A percentile compares a stretch with the other conserved stretches of the same genome.
Conservation (phyloP, 2,113 vertebrate genomes). For the Acanthochromis polyacanthus region DNA sequence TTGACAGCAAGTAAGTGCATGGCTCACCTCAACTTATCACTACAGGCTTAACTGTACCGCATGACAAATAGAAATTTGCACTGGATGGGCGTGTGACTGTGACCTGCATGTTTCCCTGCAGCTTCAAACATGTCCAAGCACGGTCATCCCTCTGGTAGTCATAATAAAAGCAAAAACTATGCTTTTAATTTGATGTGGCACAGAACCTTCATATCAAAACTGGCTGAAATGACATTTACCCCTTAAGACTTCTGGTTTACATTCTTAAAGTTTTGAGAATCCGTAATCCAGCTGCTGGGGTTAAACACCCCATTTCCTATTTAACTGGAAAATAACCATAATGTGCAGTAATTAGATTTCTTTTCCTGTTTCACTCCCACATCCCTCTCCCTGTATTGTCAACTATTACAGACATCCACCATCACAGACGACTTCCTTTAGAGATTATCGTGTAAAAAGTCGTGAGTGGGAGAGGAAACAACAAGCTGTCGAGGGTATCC, state of each 20-base stretch:
- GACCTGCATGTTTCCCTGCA: neutral
- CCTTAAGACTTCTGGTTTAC: neutral
- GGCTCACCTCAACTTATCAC: constrained; percentile 42
- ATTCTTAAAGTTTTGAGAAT: neutral
- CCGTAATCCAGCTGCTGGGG: neutral
- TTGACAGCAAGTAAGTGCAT: neutral
- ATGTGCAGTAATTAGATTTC: constrained; percentile 29
- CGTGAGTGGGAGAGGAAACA: neutral
- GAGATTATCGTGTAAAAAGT: neutral
- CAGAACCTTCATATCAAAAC: neutral
- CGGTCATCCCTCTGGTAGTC: constrained; percentile 9
- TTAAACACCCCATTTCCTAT: constrained; percentile 3
- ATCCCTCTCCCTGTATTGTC: neutral
- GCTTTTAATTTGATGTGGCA: neutral
- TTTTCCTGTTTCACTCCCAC: constrained; percentile 55
- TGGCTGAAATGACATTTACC: neutral
- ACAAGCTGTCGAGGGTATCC: neutral
- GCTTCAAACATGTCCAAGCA: constrained; percentile 21
- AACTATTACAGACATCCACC: constrained; percentile 41
- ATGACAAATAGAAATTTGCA: constrained; percentile 1
- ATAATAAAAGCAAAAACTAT: neutral
- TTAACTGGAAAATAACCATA: constrained; percentile 18
- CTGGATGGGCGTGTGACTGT: constrained; percentile 46
- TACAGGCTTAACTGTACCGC: neutral
- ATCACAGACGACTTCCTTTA: constrained; percentile 30